Evolutionary conservation across 1,140 invertebrate species (phyloP), one percentile per base, ranked within the genome.

Genomic region (Cephus cinctus): DNA sequence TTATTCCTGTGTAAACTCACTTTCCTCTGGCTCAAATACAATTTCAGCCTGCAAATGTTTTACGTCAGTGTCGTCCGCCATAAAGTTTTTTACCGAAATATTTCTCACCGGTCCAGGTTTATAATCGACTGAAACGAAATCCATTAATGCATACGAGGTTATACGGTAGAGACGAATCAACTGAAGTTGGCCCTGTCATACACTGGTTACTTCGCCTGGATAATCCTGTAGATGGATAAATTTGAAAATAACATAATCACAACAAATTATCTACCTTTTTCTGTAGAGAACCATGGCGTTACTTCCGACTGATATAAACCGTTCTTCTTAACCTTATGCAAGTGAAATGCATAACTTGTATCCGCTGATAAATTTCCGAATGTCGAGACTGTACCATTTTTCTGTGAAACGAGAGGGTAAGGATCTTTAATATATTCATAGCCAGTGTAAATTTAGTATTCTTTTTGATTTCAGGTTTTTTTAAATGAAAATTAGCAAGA

Each of bases 251-350:
- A n/a, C n/a, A n/a, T 12, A 30, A 30, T 30, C 12, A 30, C 12
- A 6, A 27, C 6, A 30, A 30, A 30, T 4, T 12, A 3, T 0
- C 9, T 52, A 58, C 56, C 30, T 42, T 15, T 22, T 4, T 35
- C 54, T 20, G 67, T 68, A 11, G 38, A 21, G 43, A 67, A 67
- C 63, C 58, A 63, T 14, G 48, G 14, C 0, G 65, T 56, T 2
- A 47, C 43, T 56, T 68, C 59, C 2, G 65, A 36, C 18, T 30
- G 30, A 4, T 53, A 55, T 16, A 68, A 34, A n/a, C 62, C 62
- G 16, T 48, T 9, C 0, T 23, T 15, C 12, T 44, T 56, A 16
- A 70, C 15, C 54, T 47, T 41, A 15, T 52, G 34, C 6, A 56
- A 42, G 11, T 57, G 56, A 46, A 51, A 68, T 43, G 43, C 51